Conservation (phyloP, 2,113 vertebrate species). For the Microcebus griseorufus region DNA sequence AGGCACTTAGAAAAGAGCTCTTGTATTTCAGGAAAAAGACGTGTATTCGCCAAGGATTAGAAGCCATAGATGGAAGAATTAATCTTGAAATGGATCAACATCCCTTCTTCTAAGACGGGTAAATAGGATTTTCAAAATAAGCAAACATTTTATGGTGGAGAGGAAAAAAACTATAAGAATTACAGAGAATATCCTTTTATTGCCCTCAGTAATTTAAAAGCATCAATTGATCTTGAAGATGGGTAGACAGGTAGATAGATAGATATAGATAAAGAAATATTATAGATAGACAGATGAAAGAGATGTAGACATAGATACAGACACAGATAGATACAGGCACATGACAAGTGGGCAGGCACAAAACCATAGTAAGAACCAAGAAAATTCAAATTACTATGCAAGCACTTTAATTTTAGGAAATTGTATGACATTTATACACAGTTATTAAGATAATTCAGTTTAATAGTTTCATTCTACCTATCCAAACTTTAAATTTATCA, state of each 20-base stretch:
- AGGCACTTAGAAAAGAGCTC: neutral
- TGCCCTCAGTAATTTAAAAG: neutral
- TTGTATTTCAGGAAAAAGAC: neutral
- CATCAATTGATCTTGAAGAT: neutral
- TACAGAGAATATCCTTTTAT: neutral
- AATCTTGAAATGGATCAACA: neutral
- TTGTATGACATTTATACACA: neutral
- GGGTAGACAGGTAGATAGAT: neutral
- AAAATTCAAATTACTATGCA: neutral
- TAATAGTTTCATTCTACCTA: neutral
- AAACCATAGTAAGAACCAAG: neutral
- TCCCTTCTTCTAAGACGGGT: neutral
- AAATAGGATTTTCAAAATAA: neutral
- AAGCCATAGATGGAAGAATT: neutral
- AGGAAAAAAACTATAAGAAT: neutral
- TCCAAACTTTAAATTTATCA: neutral
- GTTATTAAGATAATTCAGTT: constrained; percentile 13
- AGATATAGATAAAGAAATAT: neutral
- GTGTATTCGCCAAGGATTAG: neutral
- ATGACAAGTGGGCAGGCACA: neutral
- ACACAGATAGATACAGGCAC: neutral
- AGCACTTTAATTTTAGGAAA: constrained; percentile 24
- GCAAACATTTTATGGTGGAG: neutral
- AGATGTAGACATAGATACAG: neutral
- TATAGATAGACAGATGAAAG: neutral